Evolutionary conservation across 2,113 vertebrate species (phyloP), one percentile per base, ranked within the genome.

Genomic region (Microtus montanus): DNA sequence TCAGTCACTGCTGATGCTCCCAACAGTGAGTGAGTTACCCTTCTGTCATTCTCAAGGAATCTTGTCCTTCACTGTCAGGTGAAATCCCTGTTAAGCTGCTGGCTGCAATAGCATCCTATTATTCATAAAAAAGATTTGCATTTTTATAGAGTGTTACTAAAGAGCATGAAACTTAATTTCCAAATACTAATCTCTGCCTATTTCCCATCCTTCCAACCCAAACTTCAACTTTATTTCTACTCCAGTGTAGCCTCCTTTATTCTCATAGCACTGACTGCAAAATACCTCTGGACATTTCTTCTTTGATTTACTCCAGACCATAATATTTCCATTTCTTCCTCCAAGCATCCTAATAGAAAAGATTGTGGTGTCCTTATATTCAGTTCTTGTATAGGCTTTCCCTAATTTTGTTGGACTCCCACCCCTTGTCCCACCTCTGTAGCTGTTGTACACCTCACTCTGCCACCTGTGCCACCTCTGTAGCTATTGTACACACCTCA

Each of bases 91-190:
- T 24, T 77, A 75, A 87, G 54, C 66, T 17, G 47, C 10, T 84
- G 77, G 41, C 28, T 66, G 14, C 75, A 82, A 86, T 33, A 80
- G 22, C 22, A 83, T 83, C 63, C 61, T 82, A 5, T 61, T 94
- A 33, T 17, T 74, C 5, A 1, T 24, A 49, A 68, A 87, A 68
- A 61, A 3, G 66, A 89, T 89, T 66, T 89, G 11, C 35, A 47
- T 79, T 78, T 87, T 83, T 30, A 68, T 44, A 41, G 47, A 54
- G 71, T 47, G 1, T 24, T 90, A 86, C 24, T 82, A 33, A 87
- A 89, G 5, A 87, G 14, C 47, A 89, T 77, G 28, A 90, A 90
- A 92, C 49, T 33, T 70, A 54, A 80, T 93, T 89, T 87, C 1
- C 41, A 83, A 93, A 77, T 71, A 86, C 54, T 35, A 30, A 85